Evolutionary conservation across 2,797 vertebrate genomes (phyloP).

Genomic region (Chloroceryle amazona): DNA sequence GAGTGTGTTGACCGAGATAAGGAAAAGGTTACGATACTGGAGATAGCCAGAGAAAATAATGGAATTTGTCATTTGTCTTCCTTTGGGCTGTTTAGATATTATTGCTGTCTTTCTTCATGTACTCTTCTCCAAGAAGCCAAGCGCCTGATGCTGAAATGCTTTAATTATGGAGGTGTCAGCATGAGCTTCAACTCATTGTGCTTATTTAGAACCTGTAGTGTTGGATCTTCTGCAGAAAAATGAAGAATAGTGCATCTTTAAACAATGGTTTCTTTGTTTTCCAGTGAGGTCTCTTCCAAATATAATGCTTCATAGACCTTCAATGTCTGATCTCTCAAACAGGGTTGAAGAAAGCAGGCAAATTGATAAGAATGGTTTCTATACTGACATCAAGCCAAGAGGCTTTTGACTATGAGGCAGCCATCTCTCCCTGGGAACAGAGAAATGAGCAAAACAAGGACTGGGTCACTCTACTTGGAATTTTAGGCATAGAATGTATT

Average conservation of each 20-base stretch:
- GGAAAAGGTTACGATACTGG: constrained; percentile 22
- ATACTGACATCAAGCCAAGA: accelerated
- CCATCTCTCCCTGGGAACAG: background rate
- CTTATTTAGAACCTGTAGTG: background rate
- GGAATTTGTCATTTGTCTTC: constrained; percentile 34
- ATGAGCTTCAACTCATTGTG: background rate
- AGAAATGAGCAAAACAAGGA: background rate
- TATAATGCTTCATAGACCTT: background rate
- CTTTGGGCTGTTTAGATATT: constrained; percentile 13
- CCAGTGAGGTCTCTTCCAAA: background rate
- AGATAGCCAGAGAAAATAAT: constrained; percentile 56
- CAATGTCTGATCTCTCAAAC: background rate
- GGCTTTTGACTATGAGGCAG: background rate
- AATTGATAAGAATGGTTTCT: background rate
- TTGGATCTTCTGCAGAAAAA: background rate
- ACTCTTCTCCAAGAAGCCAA: background rate
- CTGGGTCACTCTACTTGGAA: background rate
- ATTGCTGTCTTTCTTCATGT: background rate
- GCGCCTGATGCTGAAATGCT: background rate
- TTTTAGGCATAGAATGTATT: background rate
- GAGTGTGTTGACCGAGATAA: constrained; percentile 28
- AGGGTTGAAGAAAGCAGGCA: background rate
- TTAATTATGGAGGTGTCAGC: constrained; percentile 18
- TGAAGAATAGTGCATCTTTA: background rate
- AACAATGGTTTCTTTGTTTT: background rate